Conservation (phyloP, 2,113 vertebrate genomes). For the Machaerirhynchus nigripectus region DNA sequence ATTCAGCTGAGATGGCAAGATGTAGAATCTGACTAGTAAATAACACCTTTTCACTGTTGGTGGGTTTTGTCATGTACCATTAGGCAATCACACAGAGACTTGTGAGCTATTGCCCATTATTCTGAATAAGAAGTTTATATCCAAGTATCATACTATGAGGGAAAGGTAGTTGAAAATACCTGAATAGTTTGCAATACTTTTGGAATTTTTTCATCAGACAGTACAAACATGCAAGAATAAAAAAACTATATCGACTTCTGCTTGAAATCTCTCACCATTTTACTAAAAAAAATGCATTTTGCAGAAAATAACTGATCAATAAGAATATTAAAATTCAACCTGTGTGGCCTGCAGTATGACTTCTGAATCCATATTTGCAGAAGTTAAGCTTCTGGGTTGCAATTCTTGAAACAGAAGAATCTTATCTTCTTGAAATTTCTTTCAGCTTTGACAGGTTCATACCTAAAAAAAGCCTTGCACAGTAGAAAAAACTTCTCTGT, state of each 20-base stretch:
- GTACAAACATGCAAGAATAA: neutral
- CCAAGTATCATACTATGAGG: neutral
- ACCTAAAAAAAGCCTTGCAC: neutral
- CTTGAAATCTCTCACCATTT: neutral
- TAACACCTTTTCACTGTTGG: neutral
- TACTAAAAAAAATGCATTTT: neutral
- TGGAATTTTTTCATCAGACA: neutral
- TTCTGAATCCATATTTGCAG: neutral
- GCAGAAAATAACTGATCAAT: neutral
- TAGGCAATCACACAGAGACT: neutral
- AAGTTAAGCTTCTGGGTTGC: neutral
- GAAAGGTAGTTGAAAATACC: neutral
- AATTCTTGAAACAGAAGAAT: neutral
- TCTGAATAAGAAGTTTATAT: neutral
- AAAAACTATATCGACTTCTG: neutral
- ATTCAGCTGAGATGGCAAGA: neutral
- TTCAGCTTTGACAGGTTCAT: neutral
- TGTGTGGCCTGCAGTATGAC: neutral
- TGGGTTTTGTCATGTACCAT: neutral
- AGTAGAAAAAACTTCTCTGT: neutral
- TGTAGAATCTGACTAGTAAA: neutral
- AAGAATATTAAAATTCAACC: neutral
- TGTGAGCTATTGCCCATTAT: neutral
- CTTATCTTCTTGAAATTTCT: neutral
- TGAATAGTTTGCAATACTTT: neutral